A percentile compares a stretch with the other conserved stretches of the same genome.
phyloP scores from a whole-genome alignment of 2,797 vertebrate species.

The Xenentodon cancila region DNA sequence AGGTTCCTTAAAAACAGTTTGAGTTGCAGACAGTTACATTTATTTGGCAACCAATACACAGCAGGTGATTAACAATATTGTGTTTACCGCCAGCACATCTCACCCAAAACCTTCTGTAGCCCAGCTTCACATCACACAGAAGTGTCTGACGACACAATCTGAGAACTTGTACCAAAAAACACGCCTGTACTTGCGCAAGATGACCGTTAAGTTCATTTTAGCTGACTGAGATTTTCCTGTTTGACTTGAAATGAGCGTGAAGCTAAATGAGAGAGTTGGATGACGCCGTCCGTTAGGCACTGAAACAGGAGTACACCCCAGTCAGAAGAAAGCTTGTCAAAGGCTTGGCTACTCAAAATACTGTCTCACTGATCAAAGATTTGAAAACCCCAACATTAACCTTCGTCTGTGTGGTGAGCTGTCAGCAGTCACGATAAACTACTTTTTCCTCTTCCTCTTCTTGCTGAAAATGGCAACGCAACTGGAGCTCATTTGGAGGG shows the following conservation, averaged over 20 bases:
- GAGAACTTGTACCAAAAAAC: too few species aligned
- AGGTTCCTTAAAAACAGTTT: too few species aligned
- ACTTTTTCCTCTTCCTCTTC: slow-evolving; percentile 17
- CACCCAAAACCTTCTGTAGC: too few species aligned
- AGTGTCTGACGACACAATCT: too few species aligned
- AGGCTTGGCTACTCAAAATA: slow-evolving; percentile 15
- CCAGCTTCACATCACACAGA: too few species aligned
- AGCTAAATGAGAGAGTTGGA: background rate
- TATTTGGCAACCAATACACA: too few species aligned
- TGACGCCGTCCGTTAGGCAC: slow-evolving; percentile 12
- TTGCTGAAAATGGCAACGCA: slow-evolving; percentile 29
- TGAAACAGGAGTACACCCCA: slow-evolving; percentile 25
- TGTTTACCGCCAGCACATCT: too few species aligned
- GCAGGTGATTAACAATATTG: too few species aligned
- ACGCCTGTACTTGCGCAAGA: too few species aligned
- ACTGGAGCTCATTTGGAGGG: slow-evolving; percentile 49
- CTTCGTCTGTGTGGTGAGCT: slow-evolving; percentile 34
- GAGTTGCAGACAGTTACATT: too few species aligned
- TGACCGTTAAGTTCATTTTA: background rate
- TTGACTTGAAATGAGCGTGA: background rate
- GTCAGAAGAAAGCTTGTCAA: slow-evolving; percentile 29
- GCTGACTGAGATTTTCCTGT: background rate
- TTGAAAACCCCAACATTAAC: slow-evolving; percentile 29
- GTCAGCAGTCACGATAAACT: slow-evolving; percentile 24
- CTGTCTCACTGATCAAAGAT: slow-evolving; percentile 49